Evolutionary conservation across 2,888 invertebrate genomes (phyloP), one percentile per base, ranked within the genome.

Genomic region (Pogonocherus hispidulus): DNA sequence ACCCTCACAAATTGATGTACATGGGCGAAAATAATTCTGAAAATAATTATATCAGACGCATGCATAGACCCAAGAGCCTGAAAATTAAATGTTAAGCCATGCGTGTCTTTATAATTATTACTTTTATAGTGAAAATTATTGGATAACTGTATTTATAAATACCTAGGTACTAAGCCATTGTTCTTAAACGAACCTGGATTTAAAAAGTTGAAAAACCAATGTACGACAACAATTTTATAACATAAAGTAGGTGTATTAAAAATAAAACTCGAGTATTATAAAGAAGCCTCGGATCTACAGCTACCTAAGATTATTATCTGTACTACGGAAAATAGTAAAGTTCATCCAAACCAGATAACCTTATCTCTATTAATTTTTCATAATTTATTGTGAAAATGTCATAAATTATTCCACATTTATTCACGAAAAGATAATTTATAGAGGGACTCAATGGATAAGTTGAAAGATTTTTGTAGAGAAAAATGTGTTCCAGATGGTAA

Each of bases 281-380:
- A 9, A 19, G 47, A 47, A 47, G 47, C 47, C 1, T 2, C 3
- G 14, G 14, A 32, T 27, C 27, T 27, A 23, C 27, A 5, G 9
- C 3, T 32, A 16, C 3, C n/a, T 49, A 49, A 8, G n/a, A 9
- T 49, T 19, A n/a, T 19, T 3, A 49, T n/a, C 6, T 52, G 32
- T 52, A n/a, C 52, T 27, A 20, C 52, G 52, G 52, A 20, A 52
- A 32, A 52, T 52, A 52, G 52, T 32, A 1, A 16, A 27, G 32
- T 52, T 52, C 52, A 27, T 32, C 14, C n/a, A 27, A 32, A 14
- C 11, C 14, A 44, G 57, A 57, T 57, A 57, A 57, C 22, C 11
- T 57, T 57, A 57, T 57, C 57, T 44, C 16, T 20, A 44, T 44
- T 14, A 11, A 3, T 55, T 37, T 35, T 55, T 20, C 19, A n/a